Evolutionary conservation across 1,140 invertebrate species (phyloP), one percentile per base, ranked within the genome.

Genomic region (Philopotamus ludificatus): DNA sequence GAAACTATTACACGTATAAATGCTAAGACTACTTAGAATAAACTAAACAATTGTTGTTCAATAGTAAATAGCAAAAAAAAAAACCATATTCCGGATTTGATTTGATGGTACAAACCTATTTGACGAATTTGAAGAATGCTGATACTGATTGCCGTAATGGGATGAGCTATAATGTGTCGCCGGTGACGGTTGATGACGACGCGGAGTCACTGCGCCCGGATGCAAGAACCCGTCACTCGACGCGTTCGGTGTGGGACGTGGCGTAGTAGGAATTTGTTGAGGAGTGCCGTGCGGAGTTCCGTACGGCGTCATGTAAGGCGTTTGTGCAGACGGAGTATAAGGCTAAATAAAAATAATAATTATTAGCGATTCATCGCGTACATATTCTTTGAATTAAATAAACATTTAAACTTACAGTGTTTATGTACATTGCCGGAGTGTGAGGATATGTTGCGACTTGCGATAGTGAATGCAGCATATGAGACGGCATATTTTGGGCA

Each of bases 291-390:
- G 87, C 0, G 90, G 89, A 0, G 89, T 88, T 54, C 87, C 87
- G 73, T 92, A 94, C 0, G 92, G 92, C 0, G 93, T 94, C 88
- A 95, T 91, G 77, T 91, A 94, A 0, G 93, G 93, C 0, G 92
- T 94, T 74, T 94, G 92, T 0, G 91, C 92, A 55, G 91, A 93
- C 0, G 93, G 93, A 12, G 92, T 94, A 72, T 94, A 94, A 0
- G 92, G 92, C 59, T 71, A 22, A 42, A 50, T 47, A 15, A 8
- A 47, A 41, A n/a, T 42, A 60, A 60, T 28, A 2, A 39, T 18
- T 34, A n/a, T n/a, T n/a, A n/a, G n/a, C n/a, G n/a, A n/a, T n/a
- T n/a, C n/a, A n/a, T n/a, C n/a, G n/a, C n/a, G n/a, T n/a, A n/a
- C n/a, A n/a, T 39, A 57, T 57, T 21, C 16, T 4, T 53, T 53